Conservation (phyloP, 2,888 invertebrate species). For the Toxonevra muliebris region DNA sequence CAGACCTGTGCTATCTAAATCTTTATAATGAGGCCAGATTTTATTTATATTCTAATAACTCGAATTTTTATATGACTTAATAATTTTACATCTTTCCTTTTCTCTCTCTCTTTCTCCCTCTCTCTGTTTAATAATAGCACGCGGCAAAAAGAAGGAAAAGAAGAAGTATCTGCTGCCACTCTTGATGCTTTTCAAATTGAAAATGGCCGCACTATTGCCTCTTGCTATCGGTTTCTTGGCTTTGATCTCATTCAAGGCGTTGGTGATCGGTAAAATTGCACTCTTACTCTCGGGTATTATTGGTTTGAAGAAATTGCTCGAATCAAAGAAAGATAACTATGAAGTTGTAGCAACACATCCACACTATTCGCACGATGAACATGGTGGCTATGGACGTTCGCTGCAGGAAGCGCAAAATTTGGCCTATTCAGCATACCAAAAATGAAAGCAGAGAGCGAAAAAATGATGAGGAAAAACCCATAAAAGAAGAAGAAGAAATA, state of each 20-base stretch:
- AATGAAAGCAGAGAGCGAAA: conserved; percentile 36
- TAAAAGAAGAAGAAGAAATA: conserved; percentile 8
- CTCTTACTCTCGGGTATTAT: conserved; percentile 79
- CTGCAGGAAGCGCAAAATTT: conserved; percentile 74
- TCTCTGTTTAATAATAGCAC: conserved; percentile 67
- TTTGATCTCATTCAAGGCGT: conserved; percentile 83
- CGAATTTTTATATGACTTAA: background rate
- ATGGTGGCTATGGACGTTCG: conserved; percentile 72
- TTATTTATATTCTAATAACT: no score
- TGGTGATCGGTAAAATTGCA: conserved; percentile 84
- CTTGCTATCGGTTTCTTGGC: conserved; percentile 80
- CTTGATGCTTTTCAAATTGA: conserved; percentile 79
- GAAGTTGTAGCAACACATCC: conserved; percentile 81
- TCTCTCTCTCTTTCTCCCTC: conserved; percentile 3
- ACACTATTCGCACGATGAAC: conserved; percentile 70
- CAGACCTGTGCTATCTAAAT: no score
- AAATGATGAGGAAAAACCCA: conserved; percentile 5
- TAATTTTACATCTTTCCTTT: background rate
- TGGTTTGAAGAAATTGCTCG: conserved; percentile 77
- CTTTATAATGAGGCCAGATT: no score
- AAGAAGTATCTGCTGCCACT: conserved; percentile 80
- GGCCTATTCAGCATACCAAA: conserved; percentile 73
- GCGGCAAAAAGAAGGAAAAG: conserved; percentile 83
- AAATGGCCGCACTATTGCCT: conserved; percentile 81
- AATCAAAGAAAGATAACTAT: conserved; percentile 73